phyloP scores from a whole-genome alignment of 2,797 vertebrate species.

The Sebastolobus alascanus region DNA sequence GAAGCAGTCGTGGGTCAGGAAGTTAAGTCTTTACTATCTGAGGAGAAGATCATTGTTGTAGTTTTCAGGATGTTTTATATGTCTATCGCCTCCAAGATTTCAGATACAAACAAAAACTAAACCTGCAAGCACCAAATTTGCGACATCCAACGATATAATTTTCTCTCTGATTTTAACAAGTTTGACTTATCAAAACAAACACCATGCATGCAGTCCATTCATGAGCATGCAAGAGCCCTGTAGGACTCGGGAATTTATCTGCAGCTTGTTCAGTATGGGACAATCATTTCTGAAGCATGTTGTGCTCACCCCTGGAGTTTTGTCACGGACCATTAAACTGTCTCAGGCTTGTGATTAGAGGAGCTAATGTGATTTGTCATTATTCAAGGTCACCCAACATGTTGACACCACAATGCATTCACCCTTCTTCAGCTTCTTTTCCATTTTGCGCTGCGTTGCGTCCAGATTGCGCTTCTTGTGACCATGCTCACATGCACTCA shows the following conservation, averaged over 20 bases:
- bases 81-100: neutral
- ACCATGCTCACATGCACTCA: neutral
- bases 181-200: neutral
- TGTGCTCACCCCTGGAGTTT: neutral
- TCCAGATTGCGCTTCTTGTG: neutral
- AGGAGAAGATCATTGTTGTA: neutral
- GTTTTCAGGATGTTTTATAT: neutral
- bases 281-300: neutral
- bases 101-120: neutral
- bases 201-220: neutral
- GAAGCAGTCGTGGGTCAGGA: neutral
- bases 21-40: neutral
- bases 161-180: neutral
- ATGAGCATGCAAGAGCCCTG: neutral
- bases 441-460: neutral
- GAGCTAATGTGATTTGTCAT: conserved; percentile 20
- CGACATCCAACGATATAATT: neutral
- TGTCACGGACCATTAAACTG: conserved; percentile 1
- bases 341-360: conserved; percentile 3
- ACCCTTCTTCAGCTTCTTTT: neutral
- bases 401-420: neutral
- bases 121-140: neutral
- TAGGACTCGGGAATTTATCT: neutral
- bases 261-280: neutral
- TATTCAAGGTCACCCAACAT: conserved; percentile 30